Evolutionary conservation across 2,888 invertebrate genomes (phyloP).

Genomic region (Tenthredo mesomela): DNA sequence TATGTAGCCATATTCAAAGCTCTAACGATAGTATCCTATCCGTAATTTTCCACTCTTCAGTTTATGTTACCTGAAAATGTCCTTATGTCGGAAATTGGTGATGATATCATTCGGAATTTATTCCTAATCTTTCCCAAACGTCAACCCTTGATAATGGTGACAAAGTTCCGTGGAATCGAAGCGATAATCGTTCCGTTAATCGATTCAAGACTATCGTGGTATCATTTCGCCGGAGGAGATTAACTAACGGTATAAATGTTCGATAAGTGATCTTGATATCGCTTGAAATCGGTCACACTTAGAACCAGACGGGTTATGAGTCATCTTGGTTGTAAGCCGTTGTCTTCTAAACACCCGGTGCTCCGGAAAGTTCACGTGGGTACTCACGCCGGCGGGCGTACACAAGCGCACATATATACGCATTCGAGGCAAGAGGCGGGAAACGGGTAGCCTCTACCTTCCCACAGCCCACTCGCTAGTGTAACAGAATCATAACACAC

Average conservation of each 20-base stretch:
- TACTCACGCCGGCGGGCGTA: constrained; percentile 2
- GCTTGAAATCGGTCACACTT: constrained; percentile 25
- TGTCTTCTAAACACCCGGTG: constrained; percentile 42
- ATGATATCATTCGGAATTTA: neutral
- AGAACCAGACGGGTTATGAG: neutral
- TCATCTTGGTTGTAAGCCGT: constrained; percentile 1
- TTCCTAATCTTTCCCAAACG: neutral
- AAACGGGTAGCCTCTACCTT: constrained; percentile 45
- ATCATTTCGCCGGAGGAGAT: neutral
- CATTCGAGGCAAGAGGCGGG: constrained; percentile 33
- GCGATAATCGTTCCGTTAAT: neutral
- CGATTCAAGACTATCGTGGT: neutral
- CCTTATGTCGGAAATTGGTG: neutral
- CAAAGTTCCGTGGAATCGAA: neutral
- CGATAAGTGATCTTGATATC: constrained; percentile 14
- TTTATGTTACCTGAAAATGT: neutral
- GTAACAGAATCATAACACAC: constrained; percentile 45
- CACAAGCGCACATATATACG: neutral
- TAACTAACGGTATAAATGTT: neutral
- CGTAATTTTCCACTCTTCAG: neutral
- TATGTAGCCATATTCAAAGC: neutral
- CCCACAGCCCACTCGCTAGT: constrained; percentile 44
- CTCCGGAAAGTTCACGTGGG: constrained; percentile 36
- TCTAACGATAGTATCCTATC: neutral
- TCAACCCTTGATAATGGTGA: neutral